phyloP scores from a whole-genome alignment of 2,888 invertebrate species.

The Cephus runcator region DNA sequence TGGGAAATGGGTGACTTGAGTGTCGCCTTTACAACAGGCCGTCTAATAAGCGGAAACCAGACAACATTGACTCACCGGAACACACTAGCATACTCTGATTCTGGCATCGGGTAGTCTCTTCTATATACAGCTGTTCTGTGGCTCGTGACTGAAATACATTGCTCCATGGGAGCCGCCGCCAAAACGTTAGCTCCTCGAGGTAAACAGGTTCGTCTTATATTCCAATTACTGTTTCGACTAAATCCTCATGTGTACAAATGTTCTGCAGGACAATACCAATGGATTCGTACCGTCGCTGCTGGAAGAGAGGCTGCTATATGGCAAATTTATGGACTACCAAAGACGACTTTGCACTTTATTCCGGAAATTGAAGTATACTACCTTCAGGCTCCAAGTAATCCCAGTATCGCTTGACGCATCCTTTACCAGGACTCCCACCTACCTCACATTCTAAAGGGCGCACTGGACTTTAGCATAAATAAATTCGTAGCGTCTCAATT shows the following conservation, averaged over 20 bases:
- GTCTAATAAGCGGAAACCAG: conserved; percentile 5
- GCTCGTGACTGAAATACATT: not conserved
- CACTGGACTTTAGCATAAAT: conserved; percentile 19
- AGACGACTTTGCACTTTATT: not conserved
- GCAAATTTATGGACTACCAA: not conserved
- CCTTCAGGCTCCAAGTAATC: not conserved
- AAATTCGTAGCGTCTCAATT: conserved; percentile 25
- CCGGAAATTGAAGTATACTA: not conserved
- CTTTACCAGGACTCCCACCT: not conserved
- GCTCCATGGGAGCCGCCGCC: not conserved
- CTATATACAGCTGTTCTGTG: not conserved
- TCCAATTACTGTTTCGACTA: not conserved
- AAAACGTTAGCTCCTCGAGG: not conserved
- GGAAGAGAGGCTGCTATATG: too few species aligned
- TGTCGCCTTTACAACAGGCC: not conserved
- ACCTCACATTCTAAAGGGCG: not conserved
- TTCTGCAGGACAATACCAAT: not conserved
- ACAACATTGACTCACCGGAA: not conserved
- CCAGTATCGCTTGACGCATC: not conserved
- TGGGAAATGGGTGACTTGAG: not conserved
- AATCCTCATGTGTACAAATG: not conserved
- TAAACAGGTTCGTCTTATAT: not conserved
- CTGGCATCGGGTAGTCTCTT: not conserved
- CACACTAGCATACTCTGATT: not conserved
- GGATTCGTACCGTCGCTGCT: not conserved